Percentiles rank a stretch among this genome's conserved stretches.
Conservation (phyloP, 2,888 invertebrate genomes). For the Arctia plantaginis region DNA sequence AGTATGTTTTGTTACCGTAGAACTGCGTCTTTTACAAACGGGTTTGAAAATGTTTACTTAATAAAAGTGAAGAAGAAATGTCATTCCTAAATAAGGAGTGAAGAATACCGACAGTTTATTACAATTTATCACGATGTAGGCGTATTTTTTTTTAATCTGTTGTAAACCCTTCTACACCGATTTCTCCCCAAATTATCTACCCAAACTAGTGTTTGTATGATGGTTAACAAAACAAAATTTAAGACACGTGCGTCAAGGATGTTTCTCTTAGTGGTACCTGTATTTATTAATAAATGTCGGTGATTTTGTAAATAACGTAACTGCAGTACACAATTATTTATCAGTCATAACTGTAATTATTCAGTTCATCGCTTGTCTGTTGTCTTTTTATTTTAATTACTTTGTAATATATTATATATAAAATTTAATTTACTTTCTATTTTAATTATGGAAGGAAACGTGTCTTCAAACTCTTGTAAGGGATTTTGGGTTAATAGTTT, state of each 20-base stretch:
- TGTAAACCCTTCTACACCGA: not conserved
- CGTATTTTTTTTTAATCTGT: not conserved
- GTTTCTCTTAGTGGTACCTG: constrained; percentile 2
- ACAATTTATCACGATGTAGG: too few relatives aligned
- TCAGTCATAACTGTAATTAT: constrained; percentile 1
- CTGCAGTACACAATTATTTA: not conserved
- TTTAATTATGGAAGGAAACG: constrained; percentile 10
- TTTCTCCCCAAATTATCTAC: not conserved
- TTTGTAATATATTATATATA: not conserved
- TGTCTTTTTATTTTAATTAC: not conserved
- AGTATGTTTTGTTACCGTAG: too few relatives aligned
- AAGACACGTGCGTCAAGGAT: not conserved
- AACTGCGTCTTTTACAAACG: too few relatives aligned
- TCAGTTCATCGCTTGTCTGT: not conserved
- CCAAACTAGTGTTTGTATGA: not conserved
- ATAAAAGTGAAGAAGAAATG: too few relatives aligned
- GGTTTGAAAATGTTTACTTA: too few relatives aligned
- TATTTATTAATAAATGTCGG: constrained; percentile 12
- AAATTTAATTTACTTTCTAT: not conserved
- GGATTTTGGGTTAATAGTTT: constrained; percentile 48
- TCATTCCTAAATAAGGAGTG: too few relatives aligned
- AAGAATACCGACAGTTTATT: too few relatives aligned
- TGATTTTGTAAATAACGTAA: constrained; percentile 9
- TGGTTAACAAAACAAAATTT: not conserved
- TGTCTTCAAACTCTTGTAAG: not conserved